Base-by-base conservation (phyloP, 2,113 vertebrate species). In the Scolopax mira region DNA sequence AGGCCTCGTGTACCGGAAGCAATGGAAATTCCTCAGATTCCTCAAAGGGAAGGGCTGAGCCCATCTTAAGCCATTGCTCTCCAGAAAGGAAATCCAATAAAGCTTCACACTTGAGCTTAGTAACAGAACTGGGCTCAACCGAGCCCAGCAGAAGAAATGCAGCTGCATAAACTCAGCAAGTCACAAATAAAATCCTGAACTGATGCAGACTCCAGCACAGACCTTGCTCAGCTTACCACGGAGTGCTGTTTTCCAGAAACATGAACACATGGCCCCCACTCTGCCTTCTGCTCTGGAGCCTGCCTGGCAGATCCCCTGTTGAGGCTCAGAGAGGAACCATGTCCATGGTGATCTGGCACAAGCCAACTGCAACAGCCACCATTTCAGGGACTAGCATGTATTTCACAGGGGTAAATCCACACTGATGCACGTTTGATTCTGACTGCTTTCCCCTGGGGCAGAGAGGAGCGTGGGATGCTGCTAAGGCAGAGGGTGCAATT, bases 1-100 rank as follows among this genome's bases (percentile, higher is more conserved):
- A 93, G 95, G 96, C 96, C 95, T 96, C 94, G 7, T 54, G 78
- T 62, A 87, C 97, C 97, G 97, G 97, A 97, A 97, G 97, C 93
- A 97, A 95, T 96, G 95, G 96, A 97, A 97, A 97, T 97, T 97
- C 97, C 94, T 97, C 88, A 83, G 86, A 97, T 97, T 95, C 96
- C 93, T 97, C 85, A 49, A 82, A 93, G 84, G 89, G 92, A 95
- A 93, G 93, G 96, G 92, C 79, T 84, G 87, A 96, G 84, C 42
- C 94, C 95, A 81, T 94, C 92, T 94, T 86, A 95, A 97, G 92
- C 88, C 88, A 79, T 15, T 66, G 88, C 93, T 91, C 91, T 96
- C 79, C 85, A 94, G 93, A 96, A 94, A 96, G 96, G 94, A 97
- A 93, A 96, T 94, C 89, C 85, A 96, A 88, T 83, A 90, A 94